Conservation (phyloP, 2,888 invertebrate species). For the Mallateleia sp. region DNA sequence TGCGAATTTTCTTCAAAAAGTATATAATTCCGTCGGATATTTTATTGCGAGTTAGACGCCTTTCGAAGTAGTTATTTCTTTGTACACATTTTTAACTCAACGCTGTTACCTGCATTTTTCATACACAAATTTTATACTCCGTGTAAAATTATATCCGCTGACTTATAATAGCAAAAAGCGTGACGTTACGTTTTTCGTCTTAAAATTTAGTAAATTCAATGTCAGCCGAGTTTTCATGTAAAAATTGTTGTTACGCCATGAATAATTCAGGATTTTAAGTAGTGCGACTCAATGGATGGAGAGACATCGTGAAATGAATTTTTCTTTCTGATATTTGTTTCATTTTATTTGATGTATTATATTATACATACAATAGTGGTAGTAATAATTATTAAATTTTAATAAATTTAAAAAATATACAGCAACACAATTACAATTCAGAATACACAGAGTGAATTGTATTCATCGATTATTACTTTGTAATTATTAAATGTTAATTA, state of each 20-base stretch:
- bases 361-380: no score
- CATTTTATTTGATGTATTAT: no score
- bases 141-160: conserved; percentile 49
- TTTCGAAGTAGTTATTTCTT: conserved; percentile 39
- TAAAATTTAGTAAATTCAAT: conserved; percentile 52
- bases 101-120: conserved; percentile 33
- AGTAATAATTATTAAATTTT: no score
- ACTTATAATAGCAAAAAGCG: conserved; percentile 42
- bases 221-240: conserved; percentile 41
- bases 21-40: conserved; percentile 25
- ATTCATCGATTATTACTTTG: neutral
- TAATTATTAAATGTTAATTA: conserved; percentile 1
- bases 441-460: no score
- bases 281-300: conserved; percentile 42
- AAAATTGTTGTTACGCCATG: conserved; percentile 52
- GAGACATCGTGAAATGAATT: conserved; percentile 20
- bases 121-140: conserved; percentile 43
- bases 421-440: no score
- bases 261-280: conserved; percentile 62
- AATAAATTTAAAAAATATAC: no score
- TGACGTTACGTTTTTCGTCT: conserved; percentile 26
- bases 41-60: conserved; percentile 11
- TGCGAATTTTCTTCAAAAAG: conserved; percentile 11
- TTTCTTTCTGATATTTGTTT: conserved; percentile 22
- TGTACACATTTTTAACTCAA: conserved; percentile 38